Evolutionary conservation across 2,797 vertebrate genomes (phyloP).

Genomic region (Paguma larvata): DNA sequence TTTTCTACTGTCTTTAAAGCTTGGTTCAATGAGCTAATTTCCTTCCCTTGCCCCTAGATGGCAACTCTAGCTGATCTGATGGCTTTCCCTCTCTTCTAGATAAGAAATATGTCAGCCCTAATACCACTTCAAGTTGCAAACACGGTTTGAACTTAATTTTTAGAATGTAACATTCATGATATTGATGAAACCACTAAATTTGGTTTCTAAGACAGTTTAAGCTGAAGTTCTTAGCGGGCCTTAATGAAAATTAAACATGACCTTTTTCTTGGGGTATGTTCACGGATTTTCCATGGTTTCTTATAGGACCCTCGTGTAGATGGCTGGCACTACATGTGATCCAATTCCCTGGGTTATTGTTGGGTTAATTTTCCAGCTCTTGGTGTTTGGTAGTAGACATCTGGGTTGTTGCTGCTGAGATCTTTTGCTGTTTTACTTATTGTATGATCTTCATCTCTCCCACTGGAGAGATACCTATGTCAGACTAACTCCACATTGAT

Average conservation of each 20-base stretch:
- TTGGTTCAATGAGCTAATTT: background rate
- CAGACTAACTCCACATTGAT: background rate
- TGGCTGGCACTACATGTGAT: background rate
- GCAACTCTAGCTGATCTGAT: background rate
- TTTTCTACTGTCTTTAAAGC: background rate
- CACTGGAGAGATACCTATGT: background rate
- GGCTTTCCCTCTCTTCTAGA: background rate
- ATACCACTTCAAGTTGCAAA: background rate
- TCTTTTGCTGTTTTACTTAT: background rate
- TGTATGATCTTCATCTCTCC: background rate
- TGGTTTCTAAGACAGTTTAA: background rate
- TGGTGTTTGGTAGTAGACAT: background rate
- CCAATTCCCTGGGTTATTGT: background rate
- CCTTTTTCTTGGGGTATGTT: background rate
- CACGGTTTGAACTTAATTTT: background rate
- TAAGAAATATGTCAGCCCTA: background rate
- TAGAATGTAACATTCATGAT: slow-evolving; percentile 5
- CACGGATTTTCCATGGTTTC: background rate
- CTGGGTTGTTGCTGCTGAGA: background rate
- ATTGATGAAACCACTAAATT: background rate
- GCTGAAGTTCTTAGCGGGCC: background rate
- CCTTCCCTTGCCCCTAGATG: background rate
- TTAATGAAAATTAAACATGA: background rate
- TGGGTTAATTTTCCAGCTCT: background rate
- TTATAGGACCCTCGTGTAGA: accelerated